A percentile compares a stretch with the other conserved stretches of the same genome.
phyloP scores from a whole-genome alignment of 2,113 vertebrate genomes.

The Marmota monax region DNA sequence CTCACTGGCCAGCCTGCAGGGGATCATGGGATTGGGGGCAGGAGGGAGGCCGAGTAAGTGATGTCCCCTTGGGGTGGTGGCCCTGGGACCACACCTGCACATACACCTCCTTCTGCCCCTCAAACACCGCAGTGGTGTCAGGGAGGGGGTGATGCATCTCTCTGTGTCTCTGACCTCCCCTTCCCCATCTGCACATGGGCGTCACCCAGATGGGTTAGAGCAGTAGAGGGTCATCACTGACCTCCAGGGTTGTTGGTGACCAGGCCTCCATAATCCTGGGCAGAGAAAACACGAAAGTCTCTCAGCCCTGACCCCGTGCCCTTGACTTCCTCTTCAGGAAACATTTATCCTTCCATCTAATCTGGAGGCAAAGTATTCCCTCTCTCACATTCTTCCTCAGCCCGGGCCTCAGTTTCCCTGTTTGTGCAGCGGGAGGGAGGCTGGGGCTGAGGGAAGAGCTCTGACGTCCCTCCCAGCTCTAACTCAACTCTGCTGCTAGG shows the following conservation, averaged over 20 bases:
- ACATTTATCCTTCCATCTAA: not conserved
- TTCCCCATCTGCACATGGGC: not conserved
- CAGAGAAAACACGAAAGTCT: not conserved
- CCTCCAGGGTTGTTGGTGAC: not conserved
- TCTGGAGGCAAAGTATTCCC: not conserved
- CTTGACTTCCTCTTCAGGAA: not conserved
- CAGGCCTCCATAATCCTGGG: not conserved
- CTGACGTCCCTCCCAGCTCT: not conserved
- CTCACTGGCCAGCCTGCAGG: not conserved
- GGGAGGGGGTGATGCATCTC: too few relatives aligned
- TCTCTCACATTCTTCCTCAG: not conserved
- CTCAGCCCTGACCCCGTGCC: too few relatives aligned
- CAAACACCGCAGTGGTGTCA: not conserved
- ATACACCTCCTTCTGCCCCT: not conserved
- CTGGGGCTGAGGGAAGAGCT: not conserved
- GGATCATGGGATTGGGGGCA: fast-evolving
- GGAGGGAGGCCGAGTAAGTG: not conserved
- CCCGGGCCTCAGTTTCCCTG: not conserved
- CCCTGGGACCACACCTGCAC: fast-evolving
- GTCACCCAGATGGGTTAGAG: not conserved
- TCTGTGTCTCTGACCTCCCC: not conserved
- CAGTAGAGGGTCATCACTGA: not conserved
- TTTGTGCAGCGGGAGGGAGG: not conserved
- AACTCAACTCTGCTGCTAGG: not conserved
- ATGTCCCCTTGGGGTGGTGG: too few relatives aligned